Evolutionary conservation across 1,140 invertebrate species (phyloP).

Genomic region (Solen grandis): DNA sequence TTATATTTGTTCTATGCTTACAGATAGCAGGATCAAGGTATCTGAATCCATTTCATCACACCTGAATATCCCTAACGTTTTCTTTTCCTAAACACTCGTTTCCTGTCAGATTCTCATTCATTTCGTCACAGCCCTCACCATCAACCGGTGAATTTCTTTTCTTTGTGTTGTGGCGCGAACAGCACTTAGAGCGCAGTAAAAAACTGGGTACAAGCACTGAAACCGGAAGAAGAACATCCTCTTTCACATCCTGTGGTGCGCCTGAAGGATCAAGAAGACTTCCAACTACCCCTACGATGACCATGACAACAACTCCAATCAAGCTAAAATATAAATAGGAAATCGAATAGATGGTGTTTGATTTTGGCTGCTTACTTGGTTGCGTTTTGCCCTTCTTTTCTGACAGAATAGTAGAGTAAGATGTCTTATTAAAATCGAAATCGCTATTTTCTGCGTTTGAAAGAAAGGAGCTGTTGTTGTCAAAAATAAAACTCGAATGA

Average conservation of each 20-base stretch:
- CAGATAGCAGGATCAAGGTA: too few relatives aligned
- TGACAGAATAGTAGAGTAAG: not conserved
- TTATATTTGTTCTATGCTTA: too few relatives aligned
- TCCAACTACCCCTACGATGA: not conserved
- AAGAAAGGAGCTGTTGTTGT: not conserved
- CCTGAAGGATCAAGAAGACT: constrained; percentile 11
- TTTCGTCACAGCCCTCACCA: too few relatives aligned
- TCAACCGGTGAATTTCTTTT: too few relatives aligned
- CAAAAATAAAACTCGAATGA: not conserved
- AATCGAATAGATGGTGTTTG: constrained; percentile 21
- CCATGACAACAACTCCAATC: constrained; percentile 1
- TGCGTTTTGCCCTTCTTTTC: not conserved
- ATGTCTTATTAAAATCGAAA: not conserved
- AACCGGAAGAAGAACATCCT: constrained; percentile 6
- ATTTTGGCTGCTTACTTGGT: not conserved
- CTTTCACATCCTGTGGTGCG: not conserved
- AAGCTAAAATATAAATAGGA: constrained; percentile 37
- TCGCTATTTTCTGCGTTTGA: not conserved
- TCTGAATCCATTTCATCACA: too few relatives aligned
- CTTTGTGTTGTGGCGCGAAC: too few relatives aligned
- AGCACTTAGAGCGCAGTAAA: too few relatives aligned
- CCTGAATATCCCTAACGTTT: too few relatives aligned
- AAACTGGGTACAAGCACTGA: constrained; percentile 16
- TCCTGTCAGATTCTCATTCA: too few relatives aligned
- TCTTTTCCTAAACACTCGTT: too few relatives aligned